These are phyloP conservation scores for Monodelphis domestica DNA, from an alignment of 2,797 vertebrate species.

Conservation along the genomic window DNA sequence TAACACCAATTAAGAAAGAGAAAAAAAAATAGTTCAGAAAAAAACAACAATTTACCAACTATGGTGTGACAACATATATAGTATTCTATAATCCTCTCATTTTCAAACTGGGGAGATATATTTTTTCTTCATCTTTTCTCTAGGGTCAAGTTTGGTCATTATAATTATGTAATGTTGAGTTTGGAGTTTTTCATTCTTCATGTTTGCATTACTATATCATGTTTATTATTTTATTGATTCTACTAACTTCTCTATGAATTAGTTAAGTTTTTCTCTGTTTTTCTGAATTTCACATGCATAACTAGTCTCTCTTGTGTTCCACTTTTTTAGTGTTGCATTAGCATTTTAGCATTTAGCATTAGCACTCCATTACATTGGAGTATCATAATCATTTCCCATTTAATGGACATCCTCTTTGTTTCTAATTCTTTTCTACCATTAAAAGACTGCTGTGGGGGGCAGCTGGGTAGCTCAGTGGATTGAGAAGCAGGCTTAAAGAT, in stretches of 20 bases:
- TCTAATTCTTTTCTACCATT: not conserved
- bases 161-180: not conserved
- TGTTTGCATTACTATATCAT: too few relatives aligned
- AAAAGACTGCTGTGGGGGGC: not conserved
- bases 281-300: not conserved
- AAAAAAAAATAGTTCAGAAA: not conserved
- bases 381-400: not conserved
- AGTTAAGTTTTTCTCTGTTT: too few relatives aligned
- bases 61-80: not conserved
- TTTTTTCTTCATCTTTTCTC: not conserved
- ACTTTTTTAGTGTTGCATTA: too few relatives aligned
- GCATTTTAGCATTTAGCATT: too few relatives aligned
- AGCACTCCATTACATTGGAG: not conserved
- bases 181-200: too few relatives aligned
- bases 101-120: not conserved
- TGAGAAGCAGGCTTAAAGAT: too few relatives aligned
- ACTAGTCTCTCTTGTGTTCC: not conserved
- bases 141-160: not conserved
- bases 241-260: too few relatives aligned
- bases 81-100: not conserved
- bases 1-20: not conserved
- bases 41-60: not conserved
- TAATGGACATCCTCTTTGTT: not conserved
- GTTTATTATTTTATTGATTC: too few relatives aligned
- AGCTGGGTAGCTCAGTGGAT: too few relatives aligned